A percentile compares a stretch with the other conserved stretches of the same genome.
Evolutionary conservation across 2,797 vertebrate species (phyloP).

Genomic region (Cossypha heuglini): DNA sequence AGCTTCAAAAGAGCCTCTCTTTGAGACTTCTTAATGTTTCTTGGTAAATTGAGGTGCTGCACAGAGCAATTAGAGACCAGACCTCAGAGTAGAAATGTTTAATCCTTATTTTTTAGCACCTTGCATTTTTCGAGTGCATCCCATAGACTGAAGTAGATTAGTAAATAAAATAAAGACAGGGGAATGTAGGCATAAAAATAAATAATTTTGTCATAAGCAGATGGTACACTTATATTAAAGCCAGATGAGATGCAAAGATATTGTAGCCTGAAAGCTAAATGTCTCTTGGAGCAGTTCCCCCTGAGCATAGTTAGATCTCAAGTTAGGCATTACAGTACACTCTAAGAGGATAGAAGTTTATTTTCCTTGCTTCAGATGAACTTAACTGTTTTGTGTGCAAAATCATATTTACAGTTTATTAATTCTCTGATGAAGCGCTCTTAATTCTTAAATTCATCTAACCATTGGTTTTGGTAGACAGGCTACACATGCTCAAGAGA

Average conservation of each 20-base stretch:
- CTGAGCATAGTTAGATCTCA: background rate
- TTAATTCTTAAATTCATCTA: background rate
- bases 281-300: background rate
- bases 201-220: background rate
- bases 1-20: background rate
- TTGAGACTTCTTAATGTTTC: background rate
- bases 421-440: background rate
- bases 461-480: background rate
- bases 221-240: background rate
- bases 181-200: background rate
- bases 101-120: background rate
- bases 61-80: background rate
- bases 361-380: background rate
- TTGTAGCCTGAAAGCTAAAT: background rate
- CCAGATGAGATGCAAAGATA: background rate
- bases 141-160: background rate
- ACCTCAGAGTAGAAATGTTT: background rate
- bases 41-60: background rate
- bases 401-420: background rate
- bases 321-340: background rate
- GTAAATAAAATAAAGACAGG: background rate
- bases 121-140: background rate
- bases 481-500: background rate
- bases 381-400: background rate
- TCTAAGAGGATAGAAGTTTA: background rate